Evolutionary conservation across 2,113 vertebrate genomes (phyloP).

Genomic region (Dromaius novaehollandiae): DNA sequence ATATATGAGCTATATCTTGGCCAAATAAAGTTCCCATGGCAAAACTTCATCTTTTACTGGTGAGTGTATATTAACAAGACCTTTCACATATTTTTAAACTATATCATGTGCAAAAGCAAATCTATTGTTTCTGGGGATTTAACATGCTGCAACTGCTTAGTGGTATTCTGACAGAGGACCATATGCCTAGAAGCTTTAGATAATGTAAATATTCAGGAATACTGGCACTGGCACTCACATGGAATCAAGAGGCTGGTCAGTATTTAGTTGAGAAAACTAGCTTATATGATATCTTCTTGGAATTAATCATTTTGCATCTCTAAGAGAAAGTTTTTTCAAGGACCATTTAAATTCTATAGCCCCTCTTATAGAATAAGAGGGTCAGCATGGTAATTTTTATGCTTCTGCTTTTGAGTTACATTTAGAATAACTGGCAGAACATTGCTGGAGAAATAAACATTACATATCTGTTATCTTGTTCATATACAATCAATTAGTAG

Average conservation of each 20-base stretch:
- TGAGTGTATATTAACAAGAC: not conserved
- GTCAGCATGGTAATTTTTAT: not conserved
- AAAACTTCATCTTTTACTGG: not conserved
- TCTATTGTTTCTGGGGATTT: not conserved
- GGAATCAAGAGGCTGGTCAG: not conserved
- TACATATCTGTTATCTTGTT: not conserved
- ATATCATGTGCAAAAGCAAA: not conserved
- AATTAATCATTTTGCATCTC: not conserved
- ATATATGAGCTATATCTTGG: not conserved
- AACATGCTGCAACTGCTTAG: not conserved
- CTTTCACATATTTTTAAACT: constrained; percentile 18
- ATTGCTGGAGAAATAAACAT: not conserved
- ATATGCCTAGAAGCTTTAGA: not conserved
- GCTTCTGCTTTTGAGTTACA: not conserved
- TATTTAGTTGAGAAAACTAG: not conserved
- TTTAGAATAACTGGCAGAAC: not conserved
- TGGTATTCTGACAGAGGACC: not conserved
- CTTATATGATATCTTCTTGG: not conserved
- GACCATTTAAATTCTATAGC: not conserved
- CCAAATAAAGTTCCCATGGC: not conserved
- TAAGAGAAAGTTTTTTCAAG: not conserved
- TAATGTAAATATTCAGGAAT: not conserved
- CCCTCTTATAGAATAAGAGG: not conserved
- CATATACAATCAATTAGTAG: constrained; percentile 21
- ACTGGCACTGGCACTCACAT: not conserved